A percentile compares a stretch with the other conserved stretches of the same genome.
These are phyloP conservation scores for Dipodomys merriami DNA, from an alignment of 2,113 vertebrate genomes.

Conservation along the genomic window DNA sequence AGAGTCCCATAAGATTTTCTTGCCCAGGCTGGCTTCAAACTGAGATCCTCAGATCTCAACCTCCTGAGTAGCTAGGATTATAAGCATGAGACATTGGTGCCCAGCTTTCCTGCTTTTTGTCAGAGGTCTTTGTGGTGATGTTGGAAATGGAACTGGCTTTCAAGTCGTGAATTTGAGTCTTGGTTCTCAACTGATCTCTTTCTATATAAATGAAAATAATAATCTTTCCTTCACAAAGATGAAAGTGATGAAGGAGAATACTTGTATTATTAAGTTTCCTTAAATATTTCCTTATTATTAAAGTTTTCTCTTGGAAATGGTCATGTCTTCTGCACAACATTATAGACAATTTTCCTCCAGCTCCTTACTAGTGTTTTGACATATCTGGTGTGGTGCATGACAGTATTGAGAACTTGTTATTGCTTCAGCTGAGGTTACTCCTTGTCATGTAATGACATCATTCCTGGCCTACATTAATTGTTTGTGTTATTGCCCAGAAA, in stretches of 20 bases:
- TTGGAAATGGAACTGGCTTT: not conserved
- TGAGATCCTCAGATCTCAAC: too few species aligned
- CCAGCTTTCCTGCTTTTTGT: not conserved
- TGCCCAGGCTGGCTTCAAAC: too few species aligned
- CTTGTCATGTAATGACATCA: not conserved
- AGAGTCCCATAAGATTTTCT: too few species aligned
- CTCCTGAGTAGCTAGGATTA: too few species aligned
- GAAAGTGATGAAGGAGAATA: not conserved
- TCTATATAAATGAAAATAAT: not conserved
- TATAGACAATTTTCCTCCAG: not conserved
- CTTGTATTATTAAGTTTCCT: not conserved
- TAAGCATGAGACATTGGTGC: too few species aligned
- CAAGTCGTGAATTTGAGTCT: constrained; percentile 4
- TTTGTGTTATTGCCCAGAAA: constrained; percentile 25
- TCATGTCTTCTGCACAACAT: not conserved
- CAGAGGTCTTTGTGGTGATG: not conserved
- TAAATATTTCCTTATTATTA: not conserved
- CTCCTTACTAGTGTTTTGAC: not conserved
- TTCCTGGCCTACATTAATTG: constrained; percentile 4
- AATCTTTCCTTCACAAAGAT: not conserved
- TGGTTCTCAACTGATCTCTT: not conserved
- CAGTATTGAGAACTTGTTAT: not conserved
- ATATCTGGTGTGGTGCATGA: not conserved
- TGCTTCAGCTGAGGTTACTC: not conserved
- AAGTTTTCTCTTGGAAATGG: not conserved